A percentile compares a stretch with the other conserved stretches of the same genome.
Evolutionary conservation across 2,797 vertebrate genomes (phyloP).

Genomic region (Rhinella marina): DNA sequence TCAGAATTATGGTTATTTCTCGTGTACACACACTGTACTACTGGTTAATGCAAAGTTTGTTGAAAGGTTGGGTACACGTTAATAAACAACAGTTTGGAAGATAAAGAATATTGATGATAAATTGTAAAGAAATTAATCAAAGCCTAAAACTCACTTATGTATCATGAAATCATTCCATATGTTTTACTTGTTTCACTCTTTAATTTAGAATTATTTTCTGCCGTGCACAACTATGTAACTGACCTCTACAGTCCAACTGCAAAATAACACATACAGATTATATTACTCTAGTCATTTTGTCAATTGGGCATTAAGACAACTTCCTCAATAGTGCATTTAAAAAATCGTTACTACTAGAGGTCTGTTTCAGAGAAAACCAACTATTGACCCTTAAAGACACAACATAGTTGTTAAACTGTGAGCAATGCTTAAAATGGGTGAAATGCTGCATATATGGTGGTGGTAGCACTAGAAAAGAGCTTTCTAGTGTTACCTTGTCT

Average conservation of each 20-base stretch:
- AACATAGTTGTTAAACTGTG: slow-evolving; percentile 20
- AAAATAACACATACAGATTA: not conserved
- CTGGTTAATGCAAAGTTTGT: no score
- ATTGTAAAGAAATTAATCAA: not conserved
- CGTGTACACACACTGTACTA: no score
- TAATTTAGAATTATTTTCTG: no score
- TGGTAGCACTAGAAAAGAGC: not conserved
- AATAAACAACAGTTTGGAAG: not conserved
- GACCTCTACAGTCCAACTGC: no score
- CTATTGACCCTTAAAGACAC: not conserved
- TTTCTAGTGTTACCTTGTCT: slow-evolving; percentile 44
- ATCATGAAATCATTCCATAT: no score
- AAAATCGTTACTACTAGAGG: not conserved
- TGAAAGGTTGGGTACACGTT: no score
- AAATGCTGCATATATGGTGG: not conserved
- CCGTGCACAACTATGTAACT: not conserved
- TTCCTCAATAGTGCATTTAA: not conserved
- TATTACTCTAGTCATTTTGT: not conserved
- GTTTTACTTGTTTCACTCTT: not conserved
- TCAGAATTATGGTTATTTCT: no score
- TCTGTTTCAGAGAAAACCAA: not conserved
- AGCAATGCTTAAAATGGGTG: not conserved
- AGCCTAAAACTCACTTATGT: not conserved
- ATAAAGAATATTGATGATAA: not conserved
- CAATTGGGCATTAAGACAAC: not conserved